Conservation (phyloP, 2,113 vertebrate genomes). For the Chloropsis cyanopogon region DNA sequence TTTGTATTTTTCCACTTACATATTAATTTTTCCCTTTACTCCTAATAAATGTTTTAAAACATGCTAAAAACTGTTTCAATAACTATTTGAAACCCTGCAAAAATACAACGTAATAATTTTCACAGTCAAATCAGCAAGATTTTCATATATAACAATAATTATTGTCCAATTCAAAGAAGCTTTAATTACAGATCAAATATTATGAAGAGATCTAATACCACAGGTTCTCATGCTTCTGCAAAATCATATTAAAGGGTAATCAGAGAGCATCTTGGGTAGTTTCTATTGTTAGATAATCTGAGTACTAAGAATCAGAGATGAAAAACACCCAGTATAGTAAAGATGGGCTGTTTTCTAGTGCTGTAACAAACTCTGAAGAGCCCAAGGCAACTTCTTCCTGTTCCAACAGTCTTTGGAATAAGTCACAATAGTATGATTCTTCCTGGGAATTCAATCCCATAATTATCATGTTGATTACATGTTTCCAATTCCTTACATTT, state of each 20-base stretch:
- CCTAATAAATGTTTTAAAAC: neutral
- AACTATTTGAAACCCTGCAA: neutral
- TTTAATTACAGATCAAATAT: neutral
- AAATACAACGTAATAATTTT: neutral
- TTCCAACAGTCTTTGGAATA: neutral
- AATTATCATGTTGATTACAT: neutral
- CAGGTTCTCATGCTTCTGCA: neutral
- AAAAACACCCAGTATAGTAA: neutral
- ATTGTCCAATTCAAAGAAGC: neutral
- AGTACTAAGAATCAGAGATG: neutral
- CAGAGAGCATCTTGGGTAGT: neutral
- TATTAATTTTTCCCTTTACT: neutral
- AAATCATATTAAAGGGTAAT: neutral
- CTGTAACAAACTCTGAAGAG: neutral
- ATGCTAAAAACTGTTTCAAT: neutral
- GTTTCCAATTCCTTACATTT: neutral
- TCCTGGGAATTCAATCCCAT: neutral
- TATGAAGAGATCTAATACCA: neutral
- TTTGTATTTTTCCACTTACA: neutral
- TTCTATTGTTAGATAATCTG: neutral
- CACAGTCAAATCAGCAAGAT: neutral
- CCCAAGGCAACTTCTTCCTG: neutral
- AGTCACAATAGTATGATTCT: neutral
- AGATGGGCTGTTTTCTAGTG: neutral
- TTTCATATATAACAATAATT: neutral